Evolutionary conservation across 2,113 vertebrate species (phyloP).

Genomic region (Cyprichromis sp.): DNA sequence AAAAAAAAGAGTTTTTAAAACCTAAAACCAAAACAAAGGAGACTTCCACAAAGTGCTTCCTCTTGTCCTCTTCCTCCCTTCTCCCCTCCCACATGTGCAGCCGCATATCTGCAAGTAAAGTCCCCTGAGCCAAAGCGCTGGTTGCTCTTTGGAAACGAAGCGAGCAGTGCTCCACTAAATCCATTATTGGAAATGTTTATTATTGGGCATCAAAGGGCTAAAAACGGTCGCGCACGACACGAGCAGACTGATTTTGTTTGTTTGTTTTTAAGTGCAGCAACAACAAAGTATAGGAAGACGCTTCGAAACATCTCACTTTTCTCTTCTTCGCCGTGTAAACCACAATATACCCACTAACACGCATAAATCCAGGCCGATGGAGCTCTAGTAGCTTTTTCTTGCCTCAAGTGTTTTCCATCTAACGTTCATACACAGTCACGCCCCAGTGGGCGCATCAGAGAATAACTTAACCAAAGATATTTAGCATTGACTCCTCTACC

Average conservation of each 20-base stretch:
- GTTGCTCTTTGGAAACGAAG: background rate
- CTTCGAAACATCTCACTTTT: background rate
- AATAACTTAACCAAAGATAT: background rate
- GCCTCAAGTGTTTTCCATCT: background rate
- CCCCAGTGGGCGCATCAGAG: background rate
- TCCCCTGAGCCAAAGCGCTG: background rate
- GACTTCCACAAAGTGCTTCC: background rate
- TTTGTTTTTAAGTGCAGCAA: background rate
- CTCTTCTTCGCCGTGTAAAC: background rate
- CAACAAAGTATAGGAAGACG: background rate
- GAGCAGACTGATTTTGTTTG: background rate
- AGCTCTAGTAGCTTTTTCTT: background rate
- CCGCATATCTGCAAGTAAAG: background rate
- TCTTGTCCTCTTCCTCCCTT: background rate
- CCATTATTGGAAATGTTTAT: background rate
- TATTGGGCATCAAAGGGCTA: background rate
- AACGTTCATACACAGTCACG: background rate
- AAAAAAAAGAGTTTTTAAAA: background rate
- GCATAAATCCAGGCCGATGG: background rate
- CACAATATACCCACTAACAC: background rate
- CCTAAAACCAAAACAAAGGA: background rate
- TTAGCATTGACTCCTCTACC: background rate
- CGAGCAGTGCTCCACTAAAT: background rate
- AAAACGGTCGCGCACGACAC: background rate
- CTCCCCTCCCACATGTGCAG: conserved; percentile 33